phyloP scores from a whole-genome alignment of 2,888 invertebrate species.

The Drosophila lutescens region DNA sequence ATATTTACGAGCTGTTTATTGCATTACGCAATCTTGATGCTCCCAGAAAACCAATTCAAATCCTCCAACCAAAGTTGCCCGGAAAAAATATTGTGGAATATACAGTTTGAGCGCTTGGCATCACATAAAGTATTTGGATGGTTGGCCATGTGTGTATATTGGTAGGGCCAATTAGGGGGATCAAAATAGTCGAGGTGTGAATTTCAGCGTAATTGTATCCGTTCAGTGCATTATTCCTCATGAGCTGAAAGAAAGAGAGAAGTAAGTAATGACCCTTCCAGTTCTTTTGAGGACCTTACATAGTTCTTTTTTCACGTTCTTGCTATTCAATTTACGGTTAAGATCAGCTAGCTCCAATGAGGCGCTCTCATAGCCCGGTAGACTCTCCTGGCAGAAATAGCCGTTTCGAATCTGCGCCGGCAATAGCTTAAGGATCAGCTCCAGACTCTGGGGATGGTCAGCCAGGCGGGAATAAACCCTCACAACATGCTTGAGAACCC shows the following conservation, averaged over 20 bases:
- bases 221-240: background rate
- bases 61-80: slow-evolving; percentile 12
- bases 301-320: background rate
- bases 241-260: background rate
- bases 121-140: slow-evolving; percentile 16
- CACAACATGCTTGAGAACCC: slow-evolving; percentile 41
- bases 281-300: background rate
- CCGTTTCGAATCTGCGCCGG: slow-evolving; percentile 42
- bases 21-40: slow-evolving; percentile 70
- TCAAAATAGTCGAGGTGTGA: slow-evolving; percentile 55
- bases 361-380: slow-evolving; percentile 15
- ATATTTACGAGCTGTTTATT: slow-evolving; percentile 81
- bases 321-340: slow-evolving; percentile 19
- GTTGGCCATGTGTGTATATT: slow-evolving; percentile 37
- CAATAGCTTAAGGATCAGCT: slow-evolving; percentile 27
- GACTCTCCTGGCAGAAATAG: slow-evolving; percentile 20
- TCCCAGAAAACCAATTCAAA: slow-evolving; percentile 25
- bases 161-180: slow-evolving; percentile 6
- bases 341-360: slow-evolving; percentile 14
- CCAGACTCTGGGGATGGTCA: slow-evolving; percentile 27
- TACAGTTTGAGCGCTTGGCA: slow-evolving; percentile 60
- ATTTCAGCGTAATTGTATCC: slow-evolving; percentile 59
- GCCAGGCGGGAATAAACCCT: slow-evolving; percentile 33
- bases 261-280: background rate
- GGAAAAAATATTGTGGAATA: slow-evolving; percentile 69